Conservation (phyloP, 1,140 invertebrate species). For the Drosophila pallidifrons region DNA sequence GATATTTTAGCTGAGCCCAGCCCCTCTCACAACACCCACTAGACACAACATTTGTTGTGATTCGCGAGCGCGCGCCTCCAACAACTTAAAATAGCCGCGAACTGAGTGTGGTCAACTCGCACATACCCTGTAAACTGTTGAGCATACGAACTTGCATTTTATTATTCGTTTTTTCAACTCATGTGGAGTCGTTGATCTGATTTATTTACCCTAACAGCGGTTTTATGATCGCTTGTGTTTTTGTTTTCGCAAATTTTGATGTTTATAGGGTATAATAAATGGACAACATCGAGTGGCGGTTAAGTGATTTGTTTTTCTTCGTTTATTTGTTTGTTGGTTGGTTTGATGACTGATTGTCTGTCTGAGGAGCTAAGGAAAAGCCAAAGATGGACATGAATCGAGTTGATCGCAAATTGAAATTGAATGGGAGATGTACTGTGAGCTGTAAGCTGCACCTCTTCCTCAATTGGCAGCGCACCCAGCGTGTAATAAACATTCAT, state of each 20-base stretch:
- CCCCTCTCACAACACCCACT: conserved; percentile 64
- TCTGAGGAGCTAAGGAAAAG: conserved; percentile 25
- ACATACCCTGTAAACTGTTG: neutral
- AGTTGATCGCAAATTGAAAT: conserved; percentile 16
- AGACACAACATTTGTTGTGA: conserved; percentile 18
- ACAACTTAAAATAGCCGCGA: neutral
- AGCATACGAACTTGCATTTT: neutral
- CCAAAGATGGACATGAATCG: conserved; percentile 66
- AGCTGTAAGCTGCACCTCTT: conserved; percentile 72
- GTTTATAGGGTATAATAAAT: conserved; percentile 13
- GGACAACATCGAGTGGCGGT: neutral
- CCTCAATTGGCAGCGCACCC: conserved; percentile 69
- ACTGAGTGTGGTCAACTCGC: neutral
- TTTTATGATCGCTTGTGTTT: too few relatives aligned
- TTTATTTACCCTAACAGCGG: too few relatives aligned
- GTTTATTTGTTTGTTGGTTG: neutral
- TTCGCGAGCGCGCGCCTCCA: conserved; percentile 3
- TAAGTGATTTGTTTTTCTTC: conserved; percentile 5
- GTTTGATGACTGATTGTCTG: conserved; percentile 34
- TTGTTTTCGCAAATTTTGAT: neutral
- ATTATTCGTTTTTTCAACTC: too few relatives aligned
- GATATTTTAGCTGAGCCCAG: conserved; percentile 40
- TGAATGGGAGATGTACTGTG: conserved; percentile 27
- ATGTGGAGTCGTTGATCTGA: too few relatives aligned
- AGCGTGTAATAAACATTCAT: conserved; percentile 61